Evolutionary conservation across 1,140 invertebrate genomes (phyloP).

Genomic region (Cephus cinctus): DNA sequence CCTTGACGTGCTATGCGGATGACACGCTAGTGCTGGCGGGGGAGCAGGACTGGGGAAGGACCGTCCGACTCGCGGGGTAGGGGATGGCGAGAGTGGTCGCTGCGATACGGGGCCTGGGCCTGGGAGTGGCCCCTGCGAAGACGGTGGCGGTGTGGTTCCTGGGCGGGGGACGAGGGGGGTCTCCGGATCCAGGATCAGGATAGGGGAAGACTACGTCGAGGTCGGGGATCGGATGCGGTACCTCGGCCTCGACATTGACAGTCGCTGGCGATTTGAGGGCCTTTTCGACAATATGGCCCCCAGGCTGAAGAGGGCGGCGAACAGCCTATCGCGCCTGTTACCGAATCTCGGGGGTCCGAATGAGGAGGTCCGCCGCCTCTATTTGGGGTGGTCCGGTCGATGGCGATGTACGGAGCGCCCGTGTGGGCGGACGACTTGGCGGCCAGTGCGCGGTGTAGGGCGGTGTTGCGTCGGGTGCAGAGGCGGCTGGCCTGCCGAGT

Average conservation of each 20-base stretch:
- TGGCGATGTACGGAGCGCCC: too few species aligned
- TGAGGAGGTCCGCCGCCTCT: background rate
- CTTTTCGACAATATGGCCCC: background rate
- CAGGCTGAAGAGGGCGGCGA: background rate
- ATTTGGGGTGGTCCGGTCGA: background rate
- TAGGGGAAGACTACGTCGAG: background rate
- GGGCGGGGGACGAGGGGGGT: background rate
- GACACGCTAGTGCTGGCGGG: conserved; percentile 12
- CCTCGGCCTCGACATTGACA: background rate
- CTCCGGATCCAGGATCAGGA: background rate
- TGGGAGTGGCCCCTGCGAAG: too few species aligned
- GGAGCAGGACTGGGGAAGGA: background rate
- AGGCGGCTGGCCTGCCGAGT: conserved; percentile 8
- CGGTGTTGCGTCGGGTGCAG: background rate
- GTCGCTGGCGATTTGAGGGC: too few species aligned
- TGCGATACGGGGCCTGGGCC: background rate
- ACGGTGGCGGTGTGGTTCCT: background rate
- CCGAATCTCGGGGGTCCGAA: background rate
- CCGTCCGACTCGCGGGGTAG: background rate
- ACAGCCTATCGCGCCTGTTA: background rate
- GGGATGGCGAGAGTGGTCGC: background rate
- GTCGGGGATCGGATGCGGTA: background rate
- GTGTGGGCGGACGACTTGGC: background rate
- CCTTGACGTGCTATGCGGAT: conserved; percentile 16
- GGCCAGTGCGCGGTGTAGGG: background rate